phyloP scores from a whole-genome alignment of 2,113 vertebrate species.

The Herpailurus yagouaroundi region DNA sequence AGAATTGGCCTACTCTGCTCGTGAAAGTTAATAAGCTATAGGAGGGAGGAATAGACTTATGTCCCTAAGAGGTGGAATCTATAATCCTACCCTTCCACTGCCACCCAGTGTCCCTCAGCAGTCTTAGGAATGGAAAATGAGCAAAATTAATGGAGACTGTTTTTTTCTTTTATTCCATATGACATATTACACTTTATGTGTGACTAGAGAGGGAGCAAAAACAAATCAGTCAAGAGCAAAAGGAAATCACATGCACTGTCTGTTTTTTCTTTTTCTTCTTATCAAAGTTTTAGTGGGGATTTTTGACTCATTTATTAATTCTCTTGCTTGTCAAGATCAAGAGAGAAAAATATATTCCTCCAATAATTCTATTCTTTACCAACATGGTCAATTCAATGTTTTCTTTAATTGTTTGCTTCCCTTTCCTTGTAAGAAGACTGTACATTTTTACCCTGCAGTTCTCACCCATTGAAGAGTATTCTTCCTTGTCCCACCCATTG shows the following conservation, averaged over 20 bases:
- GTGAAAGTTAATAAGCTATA: neutral
- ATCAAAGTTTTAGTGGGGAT: neutral
- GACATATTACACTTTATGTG: neutral
- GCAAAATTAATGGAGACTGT: neutral
- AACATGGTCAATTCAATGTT: neutral
- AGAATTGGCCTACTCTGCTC: neutral
- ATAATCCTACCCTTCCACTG: neutral
- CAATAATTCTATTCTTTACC: constrained; percentile 6
- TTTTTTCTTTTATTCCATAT: neutral
- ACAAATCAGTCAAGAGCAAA: neutral
- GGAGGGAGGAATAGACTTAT: neutral
- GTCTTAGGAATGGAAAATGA: neutral
- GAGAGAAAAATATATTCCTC: neutral
- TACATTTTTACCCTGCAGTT: neutral
- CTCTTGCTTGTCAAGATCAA: neutral
- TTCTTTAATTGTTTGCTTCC: neutral
- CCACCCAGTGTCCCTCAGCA: neutral
- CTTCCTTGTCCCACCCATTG: neutral
- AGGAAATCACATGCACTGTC: neutral
- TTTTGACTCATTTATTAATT: constrained; percentile 1
- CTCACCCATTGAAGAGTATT: neutral
- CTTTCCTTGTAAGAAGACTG: neutral
- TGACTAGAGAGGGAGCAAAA: neutral
- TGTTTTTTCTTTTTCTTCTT: neutral
- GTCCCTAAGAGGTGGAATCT: neutral